phyloP scores from a whole-genome alignment of 2,797 vertebrate species.

The Apodemus agrarius region DNA sequence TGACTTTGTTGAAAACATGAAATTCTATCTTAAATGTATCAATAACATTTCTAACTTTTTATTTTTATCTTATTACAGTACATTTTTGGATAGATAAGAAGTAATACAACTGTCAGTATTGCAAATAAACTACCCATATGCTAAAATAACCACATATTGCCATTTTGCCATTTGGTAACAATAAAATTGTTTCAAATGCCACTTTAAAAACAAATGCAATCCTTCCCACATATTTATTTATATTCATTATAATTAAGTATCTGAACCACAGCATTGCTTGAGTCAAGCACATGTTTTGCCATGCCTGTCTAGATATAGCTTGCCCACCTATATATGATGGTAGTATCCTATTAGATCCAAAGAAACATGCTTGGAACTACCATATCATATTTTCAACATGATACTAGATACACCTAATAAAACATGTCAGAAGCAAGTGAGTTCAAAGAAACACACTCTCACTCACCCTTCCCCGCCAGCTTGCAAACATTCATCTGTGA shows the following conservation, averaged over 20 bases:
- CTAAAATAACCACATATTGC: slow-evolving; percentile 16
- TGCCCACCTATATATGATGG: background rate
- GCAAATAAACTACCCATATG: slow-evolving; percentile 7
- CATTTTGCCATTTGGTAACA: slow-evolving; percentile 35
- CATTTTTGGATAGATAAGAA: background rate
- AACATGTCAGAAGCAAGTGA: slow-evolving; percentile 23
- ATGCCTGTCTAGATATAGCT: background rate
- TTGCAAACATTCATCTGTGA: slow-evolving; percentile 26
- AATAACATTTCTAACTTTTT: slow-evolving; percentile 7
- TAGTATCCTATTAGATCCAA: background rate
- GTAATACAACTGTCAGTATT: slow-evolving; percentile 3
- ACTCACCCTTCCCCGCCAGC: slow-evolving; percentile 3
- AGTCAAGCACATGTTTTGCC: background rate
- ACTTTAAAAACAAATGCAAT: slow-evolving; percentile 55
- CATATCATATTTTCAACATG: slow-evolving; percentile 17
- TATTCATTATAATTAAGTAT: background rate
- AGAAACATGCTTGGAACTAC: slow-evolving; percentile 11
- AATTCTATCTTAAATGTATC: slow-evolving; percentile 8
- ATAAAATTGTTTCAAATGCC: slow-evolving; percentile 8
- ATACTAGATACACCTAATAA: slow-evolving; percentile 26
- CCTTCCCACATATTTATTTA: slow-evolving; percentile 21
- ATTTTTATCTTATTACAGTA: slow-evolving; percentile 21
- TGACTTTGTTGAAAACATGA: background rate
- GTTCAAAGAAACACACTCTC: slow-evolving; percentile 1
- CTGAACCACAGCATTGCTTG: slow-evolving; percentile 9